Percentiles rank a stretch among this genome's conserved stretches.
These are phyloP conservation scores for Chionomys nivalis DNA, from an alignment of 2,113 vertebrate genomes.

Conservation along the genomic window DNA sequence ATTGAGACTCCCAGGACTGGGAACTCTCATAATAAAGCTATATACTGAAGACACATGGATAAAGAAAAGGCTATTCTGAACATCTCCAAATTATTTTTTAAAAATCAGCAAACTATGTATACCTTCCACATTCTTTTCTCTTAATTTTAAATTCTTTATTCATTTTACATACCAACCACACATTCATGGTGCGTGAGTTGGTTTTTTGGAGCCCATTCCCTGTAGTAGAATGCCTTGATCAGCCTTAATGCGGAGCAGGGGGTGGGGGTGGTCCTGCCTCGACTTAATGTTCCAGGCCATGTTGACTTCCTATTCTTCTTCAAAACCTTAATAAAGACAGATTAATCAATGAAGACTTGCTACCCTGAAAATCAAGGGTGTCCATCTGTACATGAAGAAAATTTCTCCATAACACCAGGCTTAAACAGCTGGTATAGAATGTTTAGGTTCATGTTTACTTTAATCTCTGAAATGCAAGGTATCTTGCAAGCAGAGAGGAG, in stretches of 20 bases:
- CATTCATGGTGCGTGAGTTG: too few species aligned
- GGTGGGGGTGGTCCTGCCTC: too few species aligned
- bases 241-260: too few species aligned
- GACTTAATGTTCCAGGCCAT: too few species aligned
- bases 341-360: neutral
- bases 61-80: neutral
- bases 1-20: too few species aligned
- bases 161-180: too few species aligned
- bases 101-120: neutral
- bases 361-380: neutral
- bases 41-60: neutral
- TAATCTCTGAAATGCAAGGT: neutral
- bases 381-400: neutral
- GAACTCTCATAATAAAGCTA: neutral
- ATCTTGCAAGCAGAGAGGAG: neutral
- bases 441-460: neutral
- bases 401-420: neutral
- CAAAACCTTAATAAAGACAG: neutral
- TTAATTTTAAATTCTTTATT: too few species aligned
- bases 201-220: too few species aligned
- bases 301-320: neutral
- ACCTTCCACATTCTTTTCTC: neutral
- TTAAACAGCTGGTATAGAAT: neutral
- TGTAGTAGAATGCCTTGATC: too few species aligned
- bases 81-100: neutral